phyloP scores from a whole-genome alignment of 1,140 invertebrate genomes.

The Sipha flava region DNA sequence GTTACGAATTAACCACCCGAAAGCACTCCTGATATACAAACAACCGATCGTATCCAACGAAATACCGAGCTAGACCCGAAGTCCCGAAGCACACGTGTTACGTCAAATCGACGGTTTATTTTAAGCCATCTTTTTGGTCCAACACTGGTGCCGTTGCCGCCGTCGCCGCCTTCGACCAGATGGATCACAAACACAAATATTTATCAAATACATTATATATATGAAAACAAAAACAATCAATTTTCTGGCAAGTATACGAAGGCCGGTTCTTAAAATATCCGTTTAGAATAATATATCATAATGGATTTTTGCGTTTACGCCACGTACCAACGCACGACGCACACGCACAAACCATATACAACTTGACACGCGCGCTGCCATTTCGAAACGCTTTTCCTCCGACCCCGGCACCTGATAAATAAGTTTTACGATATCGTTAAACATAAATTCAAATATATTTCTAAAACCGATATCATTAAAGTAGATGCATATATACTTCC shows the following conservation, averaged over 20 bases:
- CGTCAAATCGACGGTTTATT: conserved; percentile 7
- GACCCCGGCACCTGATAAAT: background rate
- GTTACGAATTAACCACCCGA: background rate
- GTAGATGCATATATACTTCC: no score
- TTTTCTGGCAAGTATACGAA: conserved; percentile 1
- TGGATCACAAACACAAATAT: background rate
- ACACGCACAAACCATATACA: background rate
- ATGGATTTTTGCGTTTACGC: background rate
- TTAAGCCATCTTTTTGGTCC: conserved; percentile 2
- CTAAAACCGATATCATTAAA: no score
- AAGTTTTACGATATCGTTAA: no score
- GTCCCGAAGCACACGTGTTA: background rate
- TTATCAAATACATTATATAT: conserved; percentile 15
- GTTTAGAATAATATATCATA: background rate
- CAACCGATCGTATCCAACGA: background rate
- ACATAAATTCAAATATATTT: no score
- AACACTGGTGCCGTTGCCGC: no score
- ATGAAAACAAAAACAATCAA: conserved; percentile 28
- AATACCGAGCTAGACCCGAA: background rate
- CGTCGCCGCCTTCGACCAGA: background rate
- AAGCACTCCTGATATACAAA: background rate
- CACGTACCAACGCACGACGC: no score
- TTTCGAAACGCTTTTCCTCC: background rate
- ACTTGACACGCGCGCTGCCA: background rate
- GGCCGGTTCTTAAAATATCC: conserved; percentile 21